Evolutionary conservation across 2,888 invertebrate genomes (phyloP), one percentile per base, ranked within the genome.

Genomic region (Myopa testacea): DNA sequence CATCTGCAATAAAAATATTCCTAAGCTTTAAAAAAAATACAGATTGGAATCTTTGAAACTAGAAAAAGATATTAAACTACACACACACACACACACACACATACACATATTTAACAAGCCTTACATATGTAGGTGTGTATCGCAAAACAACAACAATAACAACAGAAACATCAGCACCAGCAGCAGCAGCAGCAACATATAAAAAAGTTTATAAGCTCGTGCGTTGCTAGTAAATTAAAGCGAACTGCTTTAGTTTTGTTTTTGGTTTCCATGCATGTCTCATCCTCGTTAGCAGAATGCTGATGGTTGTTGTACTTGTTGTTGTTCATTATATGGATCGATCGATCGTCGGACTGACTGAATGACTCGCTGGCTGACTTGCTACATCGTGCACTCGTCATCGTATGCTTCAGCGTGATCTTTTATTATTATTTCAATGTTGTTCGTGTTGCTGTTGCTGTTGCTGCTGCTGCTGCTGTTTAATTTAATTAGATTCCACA

Each of bases 71-170:
- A 26, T 26, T 26, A 26, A 26, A 26, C 1, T 26, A 26, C 26
- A 26, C 26, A 26, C 26, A 26, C 26, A 26, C 26, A 26, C 26
- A 2, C 26, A 1, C 1, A 26, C 26, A 26, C 26, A 26, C 26
- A 26, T 26, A 26, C 26, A 26, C 26, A 26, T 2, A 26, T 26
- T 26, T 26, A 26, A 26, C 26, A 26, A 26, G 26, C 2, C 2
- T 26, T 26, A 26, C 26, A 26, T 26, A 26, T 26, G 26, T 26
- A 26, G 26, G 26, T 26, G 26, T 26, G 26, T 26, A 45, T 3
- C 8, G 19, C 1, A 26, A 19, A 82, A 84, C 86, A 83, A 85
- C 83, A 79, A 67, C 78, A 80, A 74, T 72, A 81, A 19, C 78
- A 76, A 67, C 80, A 80, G 63, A 50, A 74, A 77, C 68, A n/a